Evolutionary conservation across 2,888 invertebrate species (phyloP), one percentile per base, ranked within the genome.

Genomic region (Glaucopsyche alexis): DNA sequence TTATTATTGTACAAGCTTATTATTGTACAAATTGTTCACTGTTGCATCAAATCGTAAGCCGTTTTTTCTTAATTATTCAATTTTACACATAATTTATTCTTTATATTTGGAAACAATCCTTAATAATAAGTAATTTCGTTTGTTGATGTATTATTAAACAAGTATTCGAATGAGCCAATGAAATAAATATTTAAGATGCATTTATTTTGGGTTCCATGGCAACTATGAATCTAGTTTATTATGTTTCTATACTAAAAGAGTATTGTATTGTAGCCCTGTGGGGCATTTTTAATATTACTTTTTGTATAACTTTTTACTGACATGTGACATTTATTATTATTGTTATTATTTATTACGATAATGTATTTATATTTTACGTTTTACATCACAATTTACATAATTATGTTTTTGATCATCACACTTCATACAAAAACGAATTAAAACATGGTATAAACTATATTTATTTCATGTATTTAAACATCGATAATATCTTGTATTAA

Each of bases 111-210:
- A 13, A 13, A 13, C 47, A 7, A 11, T 4, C 9, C 9, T 13
- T 11, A 11, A 47, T 11, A 4, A 47, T 47, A 13, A 29, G 29
- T 29, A 0, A 29, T 29, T 29, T 29, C 29, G 29, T 29, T 3
- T 4, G 29, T 29, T 29, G 29, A 3, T 47, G 47, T 47, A 13
- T 47, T 47, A 47, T 13, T 47, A 13, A 9, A 47, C 47, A 47
- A 47, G 47, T 47, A 47, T 47, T 29, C 29, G 9, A 13, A 47
- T 8, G 13, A 47, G 60, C 1, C 6, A 11, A 11, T 29, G 6
- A 19, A 19, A 60, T 60, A 29, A 29, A 60, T 29, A 60, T 60
- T 60, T 60, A 60, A 60, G 13, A 29, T 60, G 29, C 60, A 60
- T 60, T 60, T 60, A 60, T 29, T 60, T 13, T 11, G 60, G 9